Base-by-base conservation (phyloP, 2,888 invertebrate species). In the Cyclophora albipunctata region DNA sequence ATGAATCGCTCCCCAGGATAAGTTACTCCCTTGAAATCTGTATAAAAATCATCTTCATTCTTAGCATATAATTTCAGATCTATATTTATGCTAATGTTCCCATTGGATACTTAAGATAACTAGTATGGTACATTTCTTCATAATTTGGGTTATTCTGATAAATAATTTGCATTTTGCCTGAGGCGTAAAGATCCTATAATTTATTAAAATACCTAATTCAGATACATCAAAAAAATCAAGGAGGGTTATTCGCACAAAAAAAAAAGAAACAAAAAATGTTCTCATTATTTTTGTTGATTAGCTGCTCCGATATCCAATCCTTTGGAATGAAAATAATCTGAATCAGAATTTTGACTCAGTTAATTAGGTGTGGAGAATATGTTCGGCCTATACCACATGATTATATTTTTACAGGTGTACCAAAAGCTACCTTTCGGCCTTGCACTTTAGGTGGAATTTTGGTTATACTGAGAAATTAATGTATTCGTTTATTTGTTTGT, bases 301-400 rank as follows among this genome's bases (percentile, higher is more conserved):
- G 57, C 53, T 53, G 51, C 45, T 34, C 56, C 53, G 55, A 58
- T 59, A 59, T 48, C 56, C 50, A 53, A 56, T 49, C 48, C 52
- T 51, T 51, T 50, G 57, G 42, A 57, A 55, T 57, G 57, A 59
- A 66, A 66, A 67, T 67, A 64, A 66, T 69, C 61, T 54, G 58
- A 60, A 59, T 55, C 58, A 58, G 60, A 62, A 64, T 62, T 62
- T 68, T 58, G 63, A 66, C 62, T 60, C 50, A 45, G 53, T 59
- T 69, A 71, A 69, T 72, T 66, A 71, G 59, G 66, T 60, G 60
- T 69, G 66, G 56, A 65, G 63, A 54, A 66, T 63, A 52, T 45
- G 52, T 51, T 48, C 51, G 42, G 34, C 53, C 51, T 51, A 50
- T 46, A 50, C 42, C 43, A 45, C 47, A 46, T 45, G 50, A 46